phyloP scores from a whole-genome alignment of 2,113 vertebrate genomes.

The Thunnus maccoyii region DNA sequence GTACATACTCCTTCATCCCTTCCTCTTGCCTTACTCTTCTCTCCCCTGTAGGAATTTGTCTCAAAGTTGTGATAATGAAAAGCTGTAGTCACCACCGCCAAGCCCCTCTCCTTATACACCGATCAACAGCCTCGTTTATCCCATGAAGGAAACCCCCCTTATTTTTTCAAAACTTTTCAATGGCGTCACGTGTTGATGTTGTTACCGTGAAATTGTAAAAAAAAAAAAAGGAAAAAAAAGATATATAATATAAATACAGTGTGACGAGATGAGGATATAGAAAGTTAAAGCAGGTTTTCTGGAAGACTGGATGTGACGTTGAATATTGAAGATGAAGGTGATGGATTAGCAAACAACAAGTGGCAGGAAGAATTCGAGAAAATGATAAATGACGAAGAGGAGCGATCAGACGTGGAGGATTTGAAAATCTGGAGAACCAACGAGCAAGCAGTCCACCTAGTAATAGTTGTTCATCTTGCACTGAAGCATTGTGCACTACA shows the following conservation, averaged over 20 bases:
- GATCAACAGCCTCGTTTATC: slow-evolving; percentile 23
- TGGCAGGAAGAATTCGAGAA: too few species aligned
- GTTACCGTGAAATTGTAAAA: slow-evolving; percentile 79
- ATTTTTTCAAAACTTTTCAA: slow-evolving; percentile 67
- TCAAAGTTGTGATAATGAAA: slow-evolving; percentile 58
- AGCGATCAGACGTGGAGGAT: neutral
- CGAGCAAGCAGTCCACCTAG: neutral
- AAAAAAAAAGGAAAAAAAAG: slow-evolving; percentile 26
- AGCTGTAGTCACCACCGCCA: slow-evolving; percentile 52
- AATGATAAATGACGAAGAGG: too few species aligned
- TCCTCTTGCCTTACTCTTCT: slow-evolving; percentile 65
- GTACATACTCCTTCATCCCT: slow-evolving; percentile 24
- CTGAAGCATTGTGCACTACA: slow-evolving; percentile 36
- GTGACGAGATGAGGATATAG: neutral
- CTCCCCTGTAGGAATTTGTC: slow-evolving; percentile 56
- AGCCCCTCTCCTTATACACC: slow-evolving; percentile 6
- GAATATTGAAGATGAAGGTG: neutral
- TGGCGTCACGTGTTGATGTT: slow-evolving; percentile 81
- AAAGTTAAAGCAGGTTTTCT: neutral
- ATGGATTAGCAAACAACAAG: neutral
- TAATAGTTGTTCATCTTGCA: slow-evolving; percentile 20
- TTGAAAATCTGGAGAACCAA: neutral
- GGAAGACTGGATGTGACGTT: neutral
- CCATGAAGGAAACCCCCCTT: neutral
- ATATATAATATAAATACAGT: neutral